phyloP scores from a whole-genome alignment of 2,797 vertebrate species.

The Onychomys leucogaster region DNA sequence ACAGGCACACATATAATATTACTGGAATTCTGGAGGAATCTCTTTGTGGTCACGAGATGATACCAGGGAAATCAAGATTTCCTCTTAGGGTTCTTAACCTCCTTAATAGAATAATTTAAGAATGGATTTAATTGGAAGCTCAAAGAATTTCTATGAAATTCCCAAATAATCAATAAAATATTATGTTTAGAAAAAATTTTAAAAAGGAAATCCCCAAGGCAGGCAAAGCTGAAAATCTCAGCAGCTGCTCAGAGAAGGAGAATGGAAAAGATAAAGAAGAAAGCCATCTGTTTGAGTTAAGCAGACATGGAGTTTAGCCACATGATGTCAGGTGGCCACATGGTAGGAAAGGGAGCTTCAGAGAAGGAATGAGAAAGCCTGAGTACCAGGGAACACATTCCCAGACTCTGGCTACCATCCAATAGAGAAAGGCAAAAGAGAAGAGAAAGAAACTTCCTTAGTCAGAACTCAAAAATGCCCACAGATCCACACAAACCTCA shows the following conservation, averaged over 20 bases:
- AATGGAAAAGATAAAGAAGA: background rate
- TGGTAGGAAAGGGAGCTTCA: background rate
- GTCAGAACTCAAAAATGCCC: background rate
- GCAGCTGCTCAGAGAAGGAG: background rate
- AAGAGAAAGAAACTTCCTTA: background rate
- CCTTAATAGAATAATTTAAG: background rate
- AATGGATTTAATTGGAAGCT: background rate
- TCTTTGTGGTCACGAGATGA: background rate
- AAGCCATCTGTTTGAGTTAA: background rate
- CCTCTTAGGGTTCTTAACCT: background rate
- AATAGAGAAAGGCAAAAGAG: background rate
- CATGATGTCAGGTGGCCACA: background rate
- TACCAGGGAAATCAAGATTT: background rate
- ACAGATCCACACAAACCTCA: background rate
- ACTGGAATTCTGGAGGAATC: background rate
- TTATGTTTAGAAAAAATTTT: background rate
- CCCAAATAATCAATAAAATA: background rate
- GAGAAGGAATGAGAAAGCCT: too few species aligned
- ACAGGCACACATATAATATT: background rate
- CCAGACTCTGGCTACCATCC: background rate
- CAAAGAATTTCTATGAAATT: background rate
- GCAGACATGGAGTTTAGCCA: background rate
- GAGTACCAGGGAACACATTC: background rate
- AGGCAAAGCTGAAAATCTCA: background rate
- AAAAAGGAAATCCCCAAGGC: background rate